A percentile compares a stretch with the other conserved stretches of the same genome.
Conservation (phyloP, 2,113 vertebrate species). For the Monarcha castaneiventris region DNA sequence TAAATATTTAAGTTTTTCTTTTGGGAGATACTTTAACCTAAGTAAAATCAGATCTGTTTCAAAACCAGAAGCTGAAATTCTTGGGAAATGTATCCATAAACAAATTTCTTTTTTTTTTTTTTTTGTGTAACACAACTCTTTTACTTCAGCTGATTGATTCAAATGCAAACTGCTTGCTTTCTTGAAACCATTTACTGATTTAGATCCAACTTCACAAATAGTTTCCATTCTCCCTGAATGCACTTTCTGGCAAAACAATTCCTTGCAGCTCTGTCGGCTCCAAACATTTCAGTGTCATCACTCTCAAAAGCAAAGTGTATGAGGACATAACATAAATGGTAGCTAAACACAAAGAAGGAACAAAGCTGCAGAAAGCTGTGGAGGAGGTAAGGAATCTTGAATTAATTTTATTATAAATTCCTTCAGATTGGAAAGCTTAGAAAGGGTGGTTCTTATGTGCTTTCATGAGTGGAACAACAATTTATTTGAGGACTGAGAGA, state of each 20-base stretch:
- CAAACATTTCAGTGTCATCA: neutral
- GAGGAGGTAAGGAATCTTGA: neutral
- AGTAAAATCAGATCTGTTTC: neutral
- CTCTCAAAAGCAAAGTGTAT: neutral
- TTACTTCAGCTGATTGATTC: neutral
- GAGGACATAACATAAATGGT: neutral
- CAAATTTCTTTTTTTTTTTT: neutral
- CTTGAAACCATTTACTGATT: constrained; percentile 17
- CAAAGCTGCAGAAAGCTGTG: neutral
- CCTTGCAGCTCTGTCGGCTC: neutral
- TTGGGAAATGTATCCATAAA: neutral
- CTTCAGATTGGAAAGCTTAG: neutral
- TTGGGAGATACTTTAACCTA: neutral
- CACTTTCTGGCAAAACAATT: constrained; percentile 21
- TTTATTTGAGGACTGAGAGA: neutral
- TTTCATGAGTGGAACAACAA: neutral
- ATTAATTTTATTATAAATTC: neutral
- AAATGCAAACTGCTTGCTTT: neutral
- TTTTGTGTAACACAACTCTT: neutral
- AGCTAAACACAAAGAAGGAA: neutral
- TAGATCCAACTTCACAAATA: constrained; percentile 22
- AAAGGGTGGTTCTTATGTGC: neutral
- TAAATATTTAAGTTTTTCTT: neutral
- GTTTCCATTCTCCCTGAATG: constrained; percentile 19
- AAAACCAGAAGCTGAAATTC: neutral